These are phyloP conservation scores for Geodia barretti DNA, from an alignment of 37 sponge, comb jelly and placozoan genomes.

Conservation along the genomic window DNA sequence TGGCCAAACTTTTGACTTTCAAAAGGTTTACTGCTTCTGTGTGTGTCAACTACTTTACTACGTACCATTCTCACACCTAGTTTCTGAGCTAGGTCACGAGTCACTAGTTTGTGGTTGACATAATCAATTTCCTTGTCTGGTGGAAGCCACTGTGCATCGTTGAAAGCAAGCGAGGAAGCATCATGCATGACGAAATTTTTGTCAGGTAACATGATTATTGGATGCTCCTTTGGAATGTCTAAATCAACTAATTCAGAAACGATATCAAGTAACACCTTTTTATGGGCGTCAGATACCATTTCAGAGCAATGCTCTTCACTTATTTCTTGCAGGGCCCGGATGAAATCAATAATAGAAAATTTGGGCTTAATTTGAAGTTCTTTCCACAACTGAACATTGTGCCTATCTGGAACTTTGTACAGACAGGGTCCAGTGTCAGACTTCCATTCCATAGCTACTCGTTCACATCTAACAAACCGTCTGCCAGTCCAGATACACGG, in stretches of 20 bases:
- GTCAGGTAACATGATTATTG: constrained; percentile 1
- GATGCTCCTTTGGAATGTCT: not conserved
- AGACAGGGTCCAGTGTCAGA: not conserved
- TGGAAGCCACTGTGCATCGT: constrained; percentile 5
- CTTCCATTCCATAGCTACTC: not conserved
- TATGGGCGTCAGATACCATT: not conserved
- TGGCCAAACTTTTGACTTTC: too few relatives aligned
- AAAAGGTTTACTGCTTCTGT: too few relatives aligned
- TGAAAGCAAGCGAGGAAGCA: not conserved
- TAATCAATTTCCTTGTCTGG: not conserved
- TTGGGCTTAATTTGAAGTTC: not conserved
- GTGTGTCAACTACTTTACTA: constrained; percentile 25
- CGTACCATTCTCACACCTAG: constrained; percentile 44
- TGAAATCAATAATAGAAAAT: not conserved
- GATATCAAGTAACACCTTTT: not conserved
- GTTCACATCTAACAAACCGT: not conserved
- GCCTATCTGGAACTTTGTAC: not conserved
- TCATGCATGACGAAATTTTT: not conserved
- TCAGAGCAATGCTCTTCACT: not conserved
- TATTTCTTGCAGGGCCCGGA: not conserved
- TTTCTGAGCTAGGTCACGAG: not conserved
- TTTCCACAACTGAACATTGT: not conserved
- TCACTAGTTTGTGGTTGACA: constrained; percentile 6
- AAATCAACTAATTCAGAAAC: not conserved
- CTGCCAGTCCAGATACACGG: constrained; percentile 20